phyloP scores from a whole-genome alignment of 2,888 invertebrate genomes.

The Griposia aprilina region DNA sequence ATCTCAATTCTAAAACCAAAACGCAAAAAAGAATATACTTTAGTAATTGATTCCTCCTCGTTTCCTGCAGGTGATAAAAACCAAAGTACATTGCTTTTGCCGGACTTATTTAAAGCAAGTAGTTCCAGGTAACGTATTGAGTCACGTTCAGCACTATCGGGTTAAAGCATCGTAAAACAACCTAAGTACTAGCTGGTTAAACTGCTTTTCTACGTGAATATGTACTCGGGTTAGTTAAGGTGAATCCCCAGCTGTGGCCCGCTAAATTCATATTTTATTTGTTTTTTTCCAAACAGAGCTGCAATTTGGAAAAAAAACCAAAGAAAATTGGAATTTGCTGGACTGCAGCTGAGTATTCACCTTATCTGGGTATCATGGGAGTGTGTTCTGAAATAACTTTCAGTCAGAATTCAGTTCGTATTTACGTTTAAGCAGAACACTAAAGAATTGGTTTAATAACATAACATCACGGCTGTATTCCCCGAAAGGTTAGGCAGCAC shows the following conservation, averaged over 20 bases:
- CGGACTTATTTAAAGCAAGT: conserved; percentile 21
- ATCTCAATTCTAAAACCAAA: conserved; percentile 6
- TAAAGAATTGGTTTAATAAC: neutral
- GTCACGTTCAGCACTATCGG: conserved; percentile 43
- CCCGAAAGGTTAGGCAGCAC: too few species aligned
- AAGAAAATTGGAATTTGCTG: too few species aligned
- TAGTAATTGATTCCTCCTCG: conserved; percentile 45
- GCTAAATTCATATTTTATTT: too few species aligned
- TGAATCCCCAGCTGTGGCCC: too few species aligned
- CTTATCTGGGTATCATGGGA: neutral
- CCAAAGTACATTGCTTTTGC: conserved; percentile 35
- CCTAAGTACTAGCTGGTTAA: neutral
- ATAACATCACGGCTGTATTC: neutral
- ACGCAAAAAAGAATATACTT: neutral
- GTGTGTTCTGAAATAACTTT: neutral
- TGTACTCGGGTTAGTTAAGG: neutral
- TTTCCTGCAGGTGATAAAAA: conserved; percentile 23
- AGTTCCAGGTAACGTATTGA: conserved; percentile 15
- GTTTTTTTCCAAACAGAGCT: too few species aligned
- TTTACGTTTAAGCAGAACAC: neutral
- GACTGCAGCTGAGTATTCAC: too few species aligned
- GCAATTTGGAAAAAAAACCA: too few species aligned
- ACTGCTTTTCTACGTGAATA: conserved; percentile 18
- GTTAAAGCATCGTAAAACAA: conserved; percentile 45
- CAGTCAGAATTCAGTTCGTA: neutral